Evolutionary conservation across 2,888 invertebrate genomes (phyloP).

Genomic region (Microctonus aethiopoides): DNA sequence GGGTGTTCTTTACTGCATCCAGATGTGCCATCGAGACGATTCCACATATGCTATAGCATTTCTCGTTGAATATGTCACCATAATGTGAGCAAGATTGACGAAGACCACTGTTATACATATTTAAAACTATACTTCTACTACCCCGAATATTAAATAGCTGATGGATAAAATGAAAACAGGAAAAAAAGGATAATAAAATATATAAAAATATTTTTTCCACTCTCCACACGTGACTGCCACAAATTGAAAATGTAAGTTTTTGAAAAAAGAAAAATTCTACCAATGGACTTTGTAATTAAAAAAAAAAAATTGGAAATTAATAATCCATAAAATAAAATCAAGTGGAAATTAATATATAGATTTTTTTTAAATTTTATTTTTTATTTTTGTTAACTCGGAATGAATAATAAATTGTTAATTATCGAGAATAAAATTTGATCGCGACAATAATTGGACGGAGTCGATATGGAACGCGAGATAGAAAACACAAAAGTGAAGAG

Average conservation of each 20-base stretch:
- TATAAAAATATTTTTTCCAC: background rate
- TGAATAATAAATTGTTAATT: too few relatives aligned
- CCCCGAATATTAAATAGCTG: background rate
- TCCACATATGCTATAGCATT: background rate
- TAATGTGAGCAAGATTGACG: background rate
- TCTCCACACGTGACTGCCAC: background rate
- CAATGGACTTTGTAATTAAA: background rate
- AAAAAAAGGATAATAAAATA: too few relatives aligned
- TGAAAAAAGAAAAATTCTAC: background rate
- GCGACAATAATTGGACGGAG: background rate
- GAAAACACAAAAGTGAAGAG: conserved; percentile 20
- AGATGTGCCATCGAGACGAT: background rate
- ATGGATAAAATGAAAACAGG: background rate
- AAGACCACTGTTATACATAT: background rate
- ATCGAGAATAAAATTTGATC: background rate
- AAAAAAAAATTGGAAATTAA: too few relatives aligned
- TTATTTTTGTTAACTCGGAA: background rate
- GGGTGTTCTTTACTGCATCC: conserved; percentile 6
- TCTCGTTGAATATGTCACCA: background rate
- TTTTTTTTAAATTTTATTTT: background rate
- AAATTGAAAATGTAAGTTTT: background rate
- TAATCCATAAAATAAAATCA: background rate
- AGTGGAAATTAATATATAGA: background rate
- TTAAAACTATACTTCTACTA: background rate
- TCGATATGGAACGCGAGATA: conserved; percentile 1